Evolutionary conservation across 2,888 invertebrate genomes (phyloP), one percentile per base, ranked within the genome.

Genomic region (Morpho deidamia): DNA sequence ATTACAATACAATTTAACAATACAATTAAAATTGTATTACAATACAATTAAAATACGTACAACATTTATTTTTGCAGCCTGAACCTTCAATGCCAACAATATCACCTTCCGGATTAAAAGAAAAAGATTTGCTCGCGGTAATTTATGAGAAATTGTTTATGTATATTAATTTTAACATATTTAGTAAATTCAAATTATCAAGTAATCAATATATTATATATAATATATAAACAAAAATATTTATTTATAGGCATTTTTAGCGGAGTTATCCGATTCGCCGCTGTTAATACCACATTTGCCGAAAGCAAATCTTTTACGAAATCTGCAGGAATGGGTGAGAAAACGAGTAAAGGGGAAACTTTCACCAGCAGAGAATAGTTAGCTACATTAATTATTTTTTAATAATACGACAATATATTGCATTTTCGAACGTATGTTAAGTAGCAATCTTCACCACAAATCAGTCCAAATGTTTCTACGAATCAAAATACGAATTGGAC

Each of bases 241-340:
- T 50, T 11, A 50, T 50, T 74, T 69, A 9, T 67, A 88, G 88
- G 77, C 82, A 7, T 77, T 87, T 56, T 65, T 88, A 53, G 82
- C 78, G 4, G 87, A 88, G 61, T 61, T 88, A 11, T 72, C 81
- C 1, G 70, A 81, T 10, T 74, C 81, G 2, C 73, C 82, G 0
- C 70, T 88, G 11, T 56, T 87, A 11, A 83, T 85, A 43, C 88
- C 88, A 1, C 88, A 88, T 65, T 72, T 88, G 44, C 88, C 88
- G 23, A 63, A 83, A 65, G 81, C 85, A 0, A 72, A 77, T 60
- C 64, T 73, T 10, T 66, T 88, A 12, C 78, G 76, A 52, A 83
- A 80, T 64, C 73, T 88, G 33, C 78, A 78, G 54, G 83, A 83
- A 60, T 83, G 85, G 82, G 78, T 76, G 2, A 71, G 86, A 37